phyloP scores from a whole-genome alignment of 2,888 invertebrate species.

The Agrilus cyanescens region DNA sequence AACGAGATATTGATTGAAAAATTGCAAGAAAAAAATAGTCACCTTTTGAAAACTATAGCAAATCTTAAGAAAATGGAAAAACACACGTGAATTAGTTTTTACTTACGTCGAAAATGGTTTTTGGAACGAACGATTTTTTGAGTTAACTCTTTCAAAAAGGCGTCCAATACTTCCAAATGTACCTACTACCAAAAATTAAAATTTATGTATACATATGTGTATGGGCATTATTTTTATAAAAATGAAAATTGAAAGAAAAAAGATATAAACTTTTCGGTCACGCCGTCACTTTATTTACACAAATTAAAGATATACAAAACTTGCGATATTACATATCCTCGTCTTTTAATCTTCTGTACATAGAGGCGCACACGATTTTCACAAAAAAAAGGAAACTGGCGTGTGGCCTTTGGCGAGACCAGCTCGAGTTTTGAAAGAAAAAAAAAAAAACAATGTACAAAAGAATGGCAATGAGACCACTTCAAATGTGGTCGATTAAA shows the following conservation, averaged over 20 bases:
- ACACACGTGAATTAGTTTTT: too few relatives aligned
- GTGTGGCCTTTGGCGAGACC: conserved; percentile 27
- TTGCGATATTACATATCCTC: conserved; percentile 27
- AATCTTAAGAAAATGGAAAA: conserved; percentile 3
- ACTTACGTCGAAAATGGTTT: too few relatives aligned
- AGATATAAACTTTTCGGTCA: conserved; percentile 22
- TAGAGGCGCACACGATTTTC: conserved; percentile 14
- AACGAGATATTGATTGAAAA: conserved; percentile 14
- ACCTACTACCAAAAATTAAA: neutral
- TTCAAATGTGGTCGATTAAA: conserved; percentile 13
- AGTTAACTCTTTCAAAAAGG: too few relatives aligned
- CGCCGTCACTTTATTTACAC: conserved; percentile 34
- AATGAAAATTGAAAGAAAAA: conserved; percentile 2
- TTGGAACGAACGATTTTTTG: too few relatives aligned
- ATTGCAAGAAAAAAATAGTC: conserved; percentile 12
- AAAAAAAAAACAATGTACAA: conserved; percentile 9
- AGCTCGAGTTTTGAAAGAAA: conserved; percentile 25
- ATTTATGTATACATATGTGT: neutral
- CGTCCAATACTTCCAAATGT: too few relatives aligned
- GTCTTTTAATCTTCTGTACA: conserved; percentile 21
- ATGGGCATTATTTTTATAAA: too few relatives aligned
- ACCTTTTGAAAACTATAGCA: conserved; percentile 10
- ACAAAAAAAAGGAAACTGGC: conserved; percentile 22
- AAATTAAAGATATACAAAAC: conserved; percentile 34
- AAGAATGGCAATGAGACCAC: conserved; percentile 10